Evolutionary conservation across 2,888 invertebrate genomes (phyloP).

Genomic region (Linnaemya tessellans): DNA sequence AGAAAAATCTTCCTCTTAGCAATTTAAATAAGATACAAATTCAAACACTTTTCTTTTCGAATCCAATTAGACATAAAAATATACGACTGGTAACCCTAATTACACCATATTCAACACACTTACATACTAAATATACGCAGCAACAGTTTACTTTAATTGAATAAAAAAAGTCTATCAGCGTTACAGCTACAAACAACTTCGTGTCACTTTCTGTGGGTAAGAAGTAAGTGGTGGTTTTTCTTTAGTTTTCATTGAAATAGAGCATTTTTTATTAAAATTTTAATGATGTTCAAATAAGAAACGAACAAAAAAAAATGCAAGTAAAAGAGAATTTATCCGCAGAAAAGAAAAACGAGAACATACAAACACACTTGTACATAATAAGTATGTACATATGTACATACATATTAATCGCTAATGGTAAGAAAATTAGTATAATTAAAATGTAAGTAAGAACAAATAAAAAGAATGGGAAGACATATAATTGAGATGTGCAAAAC

Average conservation of each 20-base stretch:
- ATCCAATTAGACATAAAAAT: no score
- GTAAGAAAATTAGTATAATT: slow-evolving; percentile 54
- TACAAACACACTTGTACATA: neutral
- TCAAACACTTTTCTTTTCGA: no score
- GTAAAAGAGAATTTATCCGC: slow-evolving; percentile 50
- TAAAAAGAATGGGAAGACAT: slow-evolving; percentile 16
- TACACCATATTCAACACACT: no score
- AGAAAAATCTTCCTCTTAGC: no score
- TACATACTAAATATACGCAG: slow-evolving; percentile 40
- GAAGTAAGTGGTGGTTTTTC: slow-evolving; percentile 42
- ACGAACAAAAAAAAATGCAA: neutral
- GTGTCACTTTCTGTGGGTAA: neutral
- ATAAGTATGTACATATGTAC: neutral
- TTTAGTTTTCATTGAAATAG: slow-evolving; percentile 68
- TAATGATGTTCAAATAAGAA: slow-evolving; percentile 82
- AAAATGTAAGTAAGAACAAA: slow-evolving; percentile 52
- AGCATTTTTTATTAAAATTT: slow-evolving; percentile 79
- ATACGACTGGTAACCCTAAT: no score
- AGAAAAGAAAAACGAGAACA: slow-evolving; percentile 5
- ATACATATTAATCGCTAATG: slow-evolving; percentile 61
- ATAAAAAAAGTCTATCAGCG: slow-evolving; percentile 43
- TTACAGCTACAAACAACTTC: slow-evolving; percentile 26
- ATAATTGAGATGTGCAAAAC: neutral
- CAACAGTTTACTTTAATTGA: slow-evolving; percentile 65
- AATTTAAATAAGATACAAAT: no score